Base-by-base conservation (phyloP, 2,888 invertebrate genomes). In the Cotesia congregata region DNA sequence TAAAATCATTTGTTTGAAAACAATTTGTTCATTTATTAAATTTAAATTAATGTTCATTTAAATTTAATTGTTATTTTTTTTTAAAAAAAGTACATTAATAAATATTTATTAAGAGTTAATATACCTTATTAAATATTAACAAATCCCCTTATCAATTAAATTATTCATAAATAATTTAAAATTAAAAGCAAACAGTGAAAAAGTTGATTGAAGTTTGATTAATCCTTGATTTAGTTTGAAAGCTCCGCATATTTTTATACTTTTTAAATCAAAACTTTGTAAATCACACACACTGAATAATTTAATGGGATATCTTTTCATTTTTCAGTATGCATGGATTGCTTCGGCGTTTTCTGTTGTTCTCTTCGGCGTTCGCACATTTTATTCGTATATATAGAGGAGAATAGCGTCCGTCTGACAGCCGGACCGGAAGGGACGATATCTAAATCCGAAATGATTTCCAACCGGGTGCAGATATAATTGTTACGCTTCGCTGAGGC, bases 381-480 rank as follows among this genome's bases (percentile, higher is more conserved):
- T 50, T 9, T 12, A 71, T 30, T 30, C 30, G 30, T 30, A 30
- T 40, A 72, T 62, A 62, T 62, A 72, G 9, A 64, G 50, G n/a
- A 15, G 30, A 30, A 38, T 30, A 9, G 68, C 59, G 70, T 70
- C 60, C 59, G 76, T 68, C 71, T 69, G 72, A 74, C 76, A 77
- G 76, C 40, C 70, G 67, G 74, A 78, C 74, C 71, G 76, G 74
- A 77, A 79, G 70, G 75, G 69, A 76, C 77, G 76, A 80, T 80
- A 80, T 79, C 80, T 76, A 77, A 79, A 79, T 79, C 75, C 78
- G 74, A 70, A 77, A 80, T 78, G 74, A 74, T 78, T 79, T 80
- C 78, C 79, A 79, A 70, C 76, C 68, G 77, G 75, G 72, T 76
- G 77, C 74, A 76, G 76, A 77, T 78, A 76, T 76, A 77, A 79